phyloP scores from a whole-genome alignment of 2,113 vertebrate species.

The Plestiodon gilberti region DNA sequence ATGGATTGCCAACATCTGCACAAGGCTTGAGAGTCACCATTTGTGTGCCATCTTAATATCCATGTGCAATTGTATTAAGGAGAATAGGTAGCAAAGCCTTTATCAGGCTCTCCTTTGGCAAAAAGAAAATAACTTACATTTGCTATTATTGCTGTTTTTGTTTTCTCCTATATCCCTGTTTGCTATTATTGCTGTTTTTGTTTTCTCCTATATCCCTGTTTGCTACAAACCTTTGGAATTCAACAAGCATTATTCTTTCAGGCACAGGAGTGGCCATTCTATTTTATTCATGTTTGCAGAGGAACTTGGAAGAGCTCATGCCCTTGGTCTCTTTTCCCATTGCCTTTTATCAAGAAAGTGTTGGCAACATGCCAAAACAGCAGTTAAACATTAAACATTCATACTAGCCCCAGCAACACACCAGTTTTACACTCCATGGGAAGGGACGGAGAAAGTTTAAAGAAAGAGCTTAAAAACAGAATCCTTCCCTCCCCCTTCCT shows the following conservation, averaged over 20 bases:
- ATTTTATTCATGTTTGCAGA: conserved; percentile 7
- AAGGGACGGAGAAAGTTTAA: neutral
- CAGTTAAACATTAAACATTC: conserved; percentile 40
- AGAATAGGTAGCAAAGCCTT: neutral
- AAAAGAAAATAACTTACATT: too few relatives aligned
- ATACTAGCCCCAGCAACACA: conserved; percentile 10
- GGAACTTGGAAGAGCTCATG: neutral
- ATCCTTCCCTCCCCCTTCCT: neutral
- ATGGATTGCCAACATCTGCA: too few relatives aligned
- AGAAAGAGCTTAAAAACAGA: neutral
- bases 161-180: neutral
- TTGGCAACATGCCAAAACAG: conserved; percentile 19
- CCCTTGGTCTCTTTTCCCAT: neutral
- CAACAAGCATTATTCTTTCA: neutral
- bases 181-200: neutral
- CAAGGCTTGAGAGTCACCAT: neutral
- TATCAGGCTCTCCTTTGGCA: neutral
- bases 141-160: neutral
- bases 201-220: neutral
- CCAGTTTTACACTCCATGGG: conserved; percentile 22
- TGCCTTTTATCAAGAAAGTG: conserved; percentile 12
- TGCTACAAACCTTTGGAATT: neutral
- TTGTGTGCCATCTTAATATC: neutral
- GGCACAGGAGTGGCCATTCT: conserved; percentile 1
- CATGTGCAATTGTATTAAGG: neutral